Evolutionary conservation across 2,113 vertebrate species (phyloP), one percentile per base, ranked within the genome.

Genomic region (Hemiscyllium ocellatum): DNA sequence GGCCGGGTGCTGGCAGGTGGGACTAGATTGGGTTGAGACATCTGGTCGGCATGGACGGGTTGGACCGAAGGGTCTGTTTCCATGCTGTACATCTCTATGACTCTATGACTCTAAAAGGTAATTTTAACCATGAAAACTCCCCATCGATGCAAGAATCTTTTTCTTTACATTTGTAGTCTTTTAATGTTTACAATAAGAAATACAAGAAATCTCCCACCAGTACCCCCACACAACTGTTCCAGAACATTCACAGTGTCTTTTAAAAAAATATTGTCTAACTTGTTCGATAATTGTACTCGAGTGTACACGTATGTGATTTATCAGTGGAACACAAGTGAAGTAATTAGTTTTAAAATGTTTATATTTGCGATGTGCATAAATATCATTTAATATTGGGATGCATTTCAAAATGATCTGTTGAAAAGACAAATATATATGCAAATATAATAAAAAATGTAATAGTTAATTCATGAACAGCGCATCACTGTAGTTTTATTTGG

Each of bases 121-220:
- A 61, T 29, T 12, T 90, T 29, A 50, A 61, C 1, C 26, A 52
- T 33, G 7, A 76, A 95, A 33, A 52, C 66, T 37, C 68, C 90
- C 24, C 90, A 47, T 8, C n/a, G 22, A 4, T 56, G n/a, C 66
- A 42, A 37, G 19, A 94, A 94, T 3, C 42, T n/a, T 69, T 76
- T 72, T 52, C 52, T 33, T 50, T 33, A 72, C 29, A 69, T 37
- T 33, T 24, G 20, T 66, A 2, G 15, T 61, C 3, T 76, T 72
- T 50, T 50, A 95, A 95, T 50, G 42, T 95, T 52, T 72, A 72
- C 69, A 93, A 42, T 37, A 72, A 70, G 24, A 95, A 95, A 72
- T 76, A 76, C 69, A 95, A 70, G 69, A 61, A 26, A 66, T 37
- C 94, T 72, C 72, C 69, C 94, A 95, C 68, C 69, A 95, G 33